phyloP scores from a whole-genome alignment of 1,140 invertebrate species.

The Charaxes varanes region DNA sequence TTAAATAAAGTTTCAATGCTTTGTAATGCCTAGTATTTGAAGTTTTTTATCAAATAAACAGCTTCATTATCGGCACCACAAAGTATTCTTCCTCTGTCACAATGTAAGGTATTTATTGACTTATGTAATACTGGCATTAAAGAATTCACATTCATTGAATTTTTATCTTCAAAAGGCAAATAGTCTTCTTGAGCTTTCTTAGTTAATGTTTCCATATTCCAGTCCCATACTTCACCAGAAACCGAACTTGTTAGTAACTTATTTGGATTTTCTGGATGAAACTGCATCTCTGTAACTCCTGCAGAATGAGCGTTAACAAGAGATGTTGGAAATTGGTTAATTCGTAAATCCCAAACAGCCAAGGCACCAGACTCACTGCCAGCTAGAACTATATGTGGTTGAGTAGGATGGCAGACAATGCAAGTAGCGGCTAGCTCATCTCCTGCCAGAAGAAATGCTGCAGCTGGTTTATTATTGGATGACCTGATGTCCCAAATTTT shows the following conservation, averaged over 20 bases:
- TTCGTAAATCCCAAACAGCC: constrained; percentile 91
- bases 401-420: constrained; percentile 88
- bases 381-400: constrained; percentile 87
- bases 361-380: constrained; percentile 88
- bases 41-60: constrained; percentile 82
- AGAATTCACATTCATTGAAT: constrained; percentile 81
- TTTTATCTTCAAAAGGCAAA: constrained; percentile 79
- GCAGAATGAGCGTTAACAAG: constrained; percentile 85
- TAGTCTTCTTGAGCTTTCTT: constrained; percentile 69
- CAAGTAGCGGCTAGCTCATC: constrained; percentile 82
- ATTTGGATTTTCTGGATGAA: constrained; percentile 87
- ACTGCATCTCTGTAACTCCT: constrained; percentile 86
- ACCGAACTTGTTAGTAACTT: constrained; percentile 87
- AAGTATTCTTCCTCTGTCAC: constrained; percentile 80
- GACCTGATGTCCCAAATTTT: constrained; percentile 89
- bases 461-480: constrained; percentile 74
- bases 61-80: constrained; percentile 91
- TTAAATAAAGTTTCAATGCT: not conserved
- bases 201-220: constrained; percentile 77
- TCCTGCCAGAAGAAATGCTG: constrained; percentile 79
- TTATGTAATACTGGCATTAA: constrained; percentile 82
- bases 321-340: constrained; percentile 86
- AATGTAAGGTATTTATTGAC: constrained; percentile 86
- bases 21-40: constrained; percentile 71
- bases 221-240: constrained; percentile 90